phyloP scores from a whole-genome alignment of 2,888 invertebrate species.

The Polyommatus iphigenia region DNA sequence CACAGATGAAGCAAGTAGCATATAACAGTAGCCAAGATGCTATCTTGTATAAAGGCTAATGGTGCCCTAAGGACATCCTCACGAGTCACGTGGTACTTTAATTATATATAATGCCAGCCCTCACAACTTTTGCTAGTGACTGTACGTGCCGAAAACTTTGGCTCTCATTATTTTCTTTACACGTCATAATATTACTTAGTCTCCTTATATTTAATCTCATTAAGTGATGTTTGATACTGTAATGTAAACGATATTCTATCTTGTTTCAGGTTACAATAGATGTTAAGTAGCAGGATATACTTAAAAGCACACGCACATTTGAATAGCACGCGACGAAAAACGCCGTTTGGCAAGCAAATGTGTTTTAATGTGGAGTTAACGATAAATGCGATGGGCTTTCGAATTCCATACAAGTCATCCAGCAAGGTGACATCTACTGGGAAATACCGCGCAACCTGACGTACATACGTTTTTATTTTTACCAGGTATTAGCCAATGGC shows the following conservation, averaged over 20 bases:
- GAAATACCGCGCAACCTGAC: conserved; percentile 71
- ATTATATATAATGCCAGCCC: conserved; percentile 21
- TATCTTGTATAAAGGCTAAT: conserved; percentile 72
- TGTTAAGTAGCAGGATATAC: not conserved
- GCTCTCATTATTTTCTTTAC: not conserved
- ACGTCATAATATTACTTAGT: not conserved
- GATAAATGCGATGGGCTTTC: conserved; percentile 79
- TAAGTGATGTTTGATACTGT: not conserved
- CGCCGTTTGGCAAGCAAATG: conserved; percentile 75
- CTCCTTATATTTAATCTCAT: not conserved
- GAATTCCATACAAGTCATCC: conserved; percentile 78
- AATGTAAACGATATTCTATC: not conserved
- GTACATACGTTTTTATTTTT: conserved; percentile 56
- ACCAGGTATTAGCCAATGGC: not conserved
- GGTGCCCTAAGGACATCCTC: conserved; percentile 53
- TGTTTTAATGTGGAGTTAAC: conserved; percentile 78
- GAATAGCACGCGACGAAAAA: conserved; percentile 27
- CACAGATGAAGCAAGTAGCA: conserved; percentile 54
- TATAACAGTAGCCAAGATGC: conserved; percentile 69
- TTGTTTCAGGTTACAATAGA: not conserved
- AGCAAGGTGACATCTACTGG: conserved; percentile 77
- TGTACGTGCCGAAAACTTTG: not conserved
- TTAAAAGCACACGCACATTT: conserved; percentile 26
- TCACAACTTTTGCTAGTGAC: not conserved
- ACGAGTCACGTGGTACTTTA: conserved; percentile 38